These are phyloP conservation scores for Tenodera sinensis DNA, from an alignment of 2,888 invertebrate genomes.

Conservation along the genomic window DNA sequence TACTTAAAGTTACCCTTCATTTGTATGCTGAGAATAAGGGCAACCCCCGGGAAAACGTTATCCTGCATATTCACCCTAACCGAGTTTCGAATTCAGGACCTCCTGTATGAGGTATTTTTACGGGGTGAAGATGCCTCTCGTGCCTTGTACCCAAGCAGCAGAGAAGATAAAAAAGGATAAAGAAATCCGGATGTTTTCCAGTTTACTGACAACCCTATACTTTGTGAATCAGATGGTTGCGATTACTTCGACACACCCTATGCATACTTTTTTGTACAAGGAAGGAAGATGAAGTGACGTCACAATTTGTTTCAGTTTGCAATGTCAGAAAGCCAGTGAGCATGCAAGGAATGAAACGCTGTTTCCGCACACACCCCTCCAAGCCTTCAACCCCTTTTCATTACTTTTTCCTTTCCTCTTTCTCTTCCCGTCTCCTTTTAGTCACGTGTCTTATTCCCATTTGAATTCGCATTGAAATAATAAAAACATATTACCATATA, in stretches of 20 bases:
- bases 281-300: conserved; percentile 7
- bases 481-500: not conserved
- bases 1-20: too few species aligned
- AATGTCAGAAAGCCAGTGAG: conserved; percentile 6
- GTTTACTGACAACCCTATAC: too few species aligned
- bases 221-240: not conserved
- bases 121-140: too few species aligned
- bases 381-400: not conserved
- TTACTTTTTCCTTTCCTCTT: not conserved
- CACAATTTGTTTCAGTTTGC: conserved; percentile 12
- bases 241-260: not conserved
- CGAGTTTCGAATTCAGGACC: too few species aligned
- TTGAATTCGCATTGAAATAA: conserved; percentile 5
- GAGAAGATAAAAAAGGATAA: too few species aligned
- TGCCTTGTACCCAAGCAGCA: too few species aligned
- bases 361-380: not conserved
- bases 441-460: not conserved
- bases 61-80: too few species aligned
- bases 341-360: conserved; percentile 1
- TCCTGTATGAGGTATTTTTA: too few species aligned
- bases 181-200: too few species aligned
- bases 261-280: not conserved
- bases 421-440: not conserved
- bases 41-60: too few species aligned
- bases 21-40: too few species aligned